phyloP scores from a whole-genome alignment of 2,113 vertebrate genomes.

The Cranoglanis bouderius region DNA sequence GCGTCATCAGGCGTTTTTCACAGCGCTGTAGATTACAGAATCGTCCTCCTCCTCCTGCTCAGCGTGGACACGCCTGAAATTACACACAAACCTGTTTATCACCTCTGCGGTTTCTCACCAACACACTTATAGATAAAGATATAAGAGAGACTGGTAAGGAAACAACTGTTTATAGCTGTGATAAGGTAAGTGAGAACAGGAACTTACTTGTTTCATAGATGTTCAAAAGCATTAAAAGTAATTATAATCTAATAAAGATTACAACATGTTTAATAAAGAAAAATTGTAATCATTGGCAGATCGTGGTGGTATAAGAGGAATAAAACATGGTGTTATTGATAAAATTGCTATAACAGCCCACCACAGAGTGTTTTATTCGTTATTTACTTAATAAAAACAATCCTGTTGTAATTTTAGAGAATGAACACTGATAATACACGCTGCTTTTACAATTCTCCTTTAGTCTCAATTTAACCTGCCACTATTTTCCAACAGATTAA shows the following conservation, averaged over 20 bases:
- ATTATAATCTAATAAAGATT: too few species aligned
- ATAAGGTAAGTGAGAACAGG: too few species aligned
- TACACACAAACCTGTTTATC: not conserved
- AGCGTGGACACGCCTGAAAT: constrained; percentile 4
- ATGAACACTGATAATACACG: not conserved
- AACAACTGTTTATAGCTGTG: too few species aligned
- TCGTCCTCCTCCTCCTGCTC: constrained; percentile 21
- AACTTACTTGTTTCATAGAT: too few species aligned
- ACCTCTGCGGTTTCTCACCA: not conserved
- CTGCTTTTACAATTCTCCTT: not conserved
- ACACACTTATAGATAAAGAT: too few species aligned
- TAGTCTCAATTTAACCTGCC: not conserved
- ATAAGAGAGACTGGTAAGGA: too few species aligned
- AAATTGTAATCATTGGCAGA: not conserved
- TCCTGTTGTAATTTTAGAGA: not conserved
- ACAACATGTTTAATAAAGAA: not conserved
- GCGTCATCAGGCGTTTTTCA: not conserved
- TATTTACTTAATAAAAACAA: not conserved
- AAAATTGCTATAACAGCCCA: not conserved
- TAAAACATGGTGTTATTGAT: not conserved
- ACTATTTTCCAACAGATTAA: not conserved
- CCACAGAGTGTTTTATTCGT: not conserved
- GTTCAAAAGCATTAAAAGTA: too few species aligned
- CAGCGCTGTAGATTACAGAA: constrained; percentile 13
- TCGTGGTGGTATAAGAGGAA: not conserved